Evolutionary conservation across 2,797 vertebrate species (phyloP), one percentile per base, ranked within the genome.

Genomic region (Pseudocheirus occidentalis): DNA sequence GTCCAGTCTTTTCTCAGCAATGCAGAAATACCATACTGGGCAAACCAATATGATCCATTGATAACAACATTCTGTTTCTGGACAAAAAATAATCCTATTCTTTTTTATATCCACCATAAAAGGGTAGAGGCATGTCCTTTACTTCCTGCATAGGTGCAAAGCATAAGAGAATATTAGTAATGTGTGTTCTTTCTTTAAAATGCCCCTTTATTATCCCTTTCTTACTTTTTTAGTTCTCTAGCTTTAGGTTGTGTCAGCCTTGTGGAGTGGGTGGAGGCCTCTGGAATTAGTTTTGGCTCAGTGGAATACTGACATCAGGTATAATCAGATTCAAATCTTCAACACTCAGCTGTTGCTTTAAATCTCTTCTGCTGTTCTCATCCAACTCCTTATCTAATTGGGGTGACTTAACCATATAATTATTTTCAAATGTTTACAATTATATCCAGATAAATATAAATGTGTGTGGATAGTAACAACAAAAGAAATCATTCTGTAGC

Each of bases 401-500:
- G 97, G 95, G 95, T 97, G 97, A 98, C 96, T 97, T 97, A 97
- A 97, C 97, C 95, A 96, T 97, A 57, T 97, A 98, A 98, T 98
- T 98, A 97, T 97, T 97, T 97, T 98, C 95, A 98, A 98, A 97
- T 97, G 97, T 97, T 98, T 97, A 96, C 95, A 97, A 96, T 97
- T 97, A 97, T 92, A 97, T 97, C 95, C 95, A 98, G 97, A 97
- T 98, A 98, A 97, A 96, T 96, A 89, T 97, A 97, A 97, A 96
- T 97, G 95, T 96, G 81, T 96, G 95, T 97, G 89, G 53, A 40
- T 96, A 93, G 90, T 59, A 98, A 91, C 91, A 98, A 95, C 92
- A 96, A 97, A 97, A 96, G 92, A 90, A 95, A 93, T 95, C 93
- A 96, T 95, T 93, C 93, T 14, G 52, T 94, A 58, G 34, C 94